These are phyloP conservation scores for Urophycis tenuis DNA, from an alignment of 2,797 vertebrate species.

Conservation along the genomic window DNA sequence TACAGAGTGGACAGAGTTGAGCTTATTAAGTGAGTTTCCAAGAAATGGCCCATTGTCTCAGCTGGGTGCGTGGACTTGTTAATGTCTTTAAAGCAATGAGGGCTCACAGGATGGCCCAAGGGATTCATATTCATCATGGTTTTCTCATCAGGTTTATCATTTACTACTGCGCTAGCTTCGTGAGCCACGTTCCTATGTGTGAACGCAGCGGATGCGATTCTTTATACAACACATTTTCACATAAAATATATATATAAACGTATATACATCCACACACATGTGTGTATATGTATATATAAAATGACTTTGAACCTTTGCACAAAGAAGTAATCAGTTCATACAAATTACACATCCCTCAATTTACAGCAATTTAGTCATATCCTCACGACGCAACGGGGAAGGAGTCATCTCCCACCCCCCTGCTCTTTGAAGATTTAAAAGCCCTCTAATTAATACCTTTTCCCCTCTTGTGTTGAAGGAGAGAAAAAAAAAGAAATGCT, in stretches of 20 bases:
- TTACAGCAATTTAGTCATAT: slow-evolving; percentile 67
- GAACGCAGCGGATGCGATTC: not conserved
- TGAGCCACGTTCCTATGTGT: not conserved
- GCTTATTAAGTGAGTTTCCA: slow-evolving; percentile 19
- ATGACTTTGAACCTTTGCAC: slow-evolving; percentile 8
- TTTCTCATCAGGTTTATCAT: slow-evolving; percentile 36
- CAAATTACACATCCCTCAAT: slow-evolving; percentile 57
- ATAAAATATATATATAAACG: not conserved
- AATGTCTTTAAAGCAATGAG: slow-evolving; percentile 25
- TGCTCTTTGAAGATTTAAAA: slow-evolving; percentile 72
- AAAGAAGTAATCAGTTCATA: slow-evolving; percentile 45
- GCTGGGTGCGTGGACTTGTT: slow-evolving; percentile 35
- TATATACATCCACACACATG: too few relatives aligned
- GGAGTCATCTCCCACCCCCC: slow-evolving; percentile 49
- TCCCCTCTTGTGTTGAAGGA: slow-evolving; percentile 41
- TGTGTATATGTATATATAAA: not conserved
- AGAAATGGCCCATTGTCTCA: slow-evolving; percentile 30
- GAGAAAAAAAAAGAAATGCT: slow-evolving; percentile 57
- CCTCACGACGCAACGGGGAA: slow-evolving; percentile 65
- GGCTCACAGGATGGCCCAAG: slow-evolving; percentile 26
- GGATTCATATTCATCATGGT: slow-evolving; percentile 36
- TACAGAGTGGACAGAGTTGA: not conserved
- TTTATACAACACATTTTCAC: not conserved
- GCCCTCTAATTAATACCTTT: slow-evolving; percentile 73
- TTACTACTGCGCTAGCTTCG: not conserved